Percentiles rank a stretch among this genome's conserved stretches.
Evolutionary conservation across 2,113 vertebrate genomes (phyloP).

Genomic region (Perognathus longimembris): DNA sequence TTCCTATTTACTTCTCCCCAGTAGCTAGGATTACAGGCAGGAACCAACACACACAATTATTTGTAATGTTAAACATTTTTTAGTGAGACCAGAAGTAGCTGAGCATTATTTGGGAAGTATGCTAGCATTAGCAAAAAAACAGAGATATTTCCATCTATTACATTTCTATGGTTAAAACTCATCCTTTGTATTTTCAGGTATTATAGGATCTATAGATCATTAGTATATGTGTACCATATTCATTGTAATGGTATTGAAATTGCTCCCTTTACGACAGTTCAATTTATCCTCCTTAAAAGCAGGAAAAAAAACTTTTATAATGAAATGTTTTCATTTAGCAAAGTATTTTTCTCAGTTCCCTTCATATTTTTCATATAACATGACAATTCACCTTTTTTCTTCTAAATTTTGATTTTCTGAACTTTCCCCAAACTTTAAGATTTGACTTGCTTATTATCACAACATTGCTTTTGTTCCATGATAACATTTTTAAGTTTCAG

Average conservation of each 20-base stretch:
- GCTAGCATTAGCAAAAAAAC: too few relatives aligned
- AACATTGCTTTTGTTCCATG: not conserved
- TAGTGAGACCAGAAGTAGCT: not conserved
- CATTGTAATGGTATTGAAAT: not conserved
- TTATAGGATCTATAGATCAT: not conserved
- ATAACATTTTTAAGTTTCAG: not conserved
- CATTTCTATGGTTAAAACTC: not conserved
- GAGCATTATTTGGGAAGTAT: not conserved
- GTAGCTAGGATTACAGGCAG: too few relatives aligned
- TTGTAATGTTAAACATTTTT: too few relatives aligned
- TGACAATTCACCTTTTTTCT: not conserved
- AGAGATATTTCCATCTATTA: not conserved
- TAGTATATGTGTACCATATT: not conserved
- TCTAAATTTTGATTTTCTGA: not conserved
- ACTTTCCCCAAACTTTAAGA: not conserved
- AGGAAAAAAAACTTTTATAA: not conserved
- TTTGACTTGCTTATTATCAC: not conserved
- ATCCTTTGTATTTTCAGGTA: slow-evolving; percentile 18
- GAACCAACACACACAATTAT: too few relatives aligned
- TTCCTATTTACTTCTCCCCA: too few relatives aligned
- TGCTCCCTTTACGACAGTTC: not conserved
- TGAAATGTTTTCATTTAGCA: not conserved
- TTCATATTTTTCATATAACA: not conserved
- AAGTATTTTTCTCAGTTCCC: not conserved
- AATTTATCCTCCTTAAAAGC: not conserved